phyloP scores from a whole-genome alignment of 2,797 vertebrate species.

The Hylomyscus alleni region DNA sequence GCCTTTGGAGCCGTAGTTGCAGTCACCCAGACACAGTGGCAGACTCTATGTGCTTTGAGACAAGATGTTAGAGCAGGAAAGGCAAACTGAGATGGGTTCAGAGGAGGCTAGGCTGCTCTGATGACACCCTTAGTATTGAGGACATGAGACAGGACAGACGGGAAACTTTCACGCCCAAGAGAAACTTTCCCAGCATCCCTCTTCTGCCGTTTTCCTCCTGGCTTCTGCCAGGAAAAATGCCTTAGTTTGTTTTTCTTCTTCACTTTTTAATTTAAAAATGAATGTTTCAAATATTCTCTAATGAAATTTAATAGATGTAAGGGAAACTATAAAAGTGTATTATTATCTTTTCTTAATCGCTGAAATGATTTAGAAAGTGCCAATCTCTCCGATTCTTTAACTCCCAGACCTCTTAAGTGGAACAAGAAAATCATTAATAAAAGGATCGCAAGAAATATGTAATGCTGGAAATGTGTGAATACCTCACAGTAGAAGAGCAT shows the following conservation, averaged over 20 bases:
- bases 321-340: neutral
- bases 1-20: neutral
- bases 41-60: neutral
- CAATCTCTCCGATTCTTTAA: neutral
- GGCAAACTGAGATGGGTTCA: neutral
- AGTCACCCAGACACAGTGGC: neutral
- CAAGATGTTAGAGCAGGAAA: neutral
- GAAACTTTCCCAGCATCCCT: neutral
- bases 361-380: neutral
- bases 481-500: neutral
- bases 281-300: neutral
- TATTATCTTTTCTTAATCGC: neutral
- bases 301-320: neutral
- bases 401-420: neutral
- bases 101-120: neutral
- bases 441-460: neutral
- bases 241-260: constrained; percentile 34
- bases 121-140: neutral
- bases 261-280: neutral
- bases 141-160: neutral
- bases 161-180: neutral
- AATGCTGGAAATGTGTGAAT: neutral
- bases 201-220: neutral
- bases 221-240: neutral
- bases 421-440: neutral